Base-by-base conservation (phyloP, 1,140 invertebrate genomes). In the Antheraea pernyi region DNA sequence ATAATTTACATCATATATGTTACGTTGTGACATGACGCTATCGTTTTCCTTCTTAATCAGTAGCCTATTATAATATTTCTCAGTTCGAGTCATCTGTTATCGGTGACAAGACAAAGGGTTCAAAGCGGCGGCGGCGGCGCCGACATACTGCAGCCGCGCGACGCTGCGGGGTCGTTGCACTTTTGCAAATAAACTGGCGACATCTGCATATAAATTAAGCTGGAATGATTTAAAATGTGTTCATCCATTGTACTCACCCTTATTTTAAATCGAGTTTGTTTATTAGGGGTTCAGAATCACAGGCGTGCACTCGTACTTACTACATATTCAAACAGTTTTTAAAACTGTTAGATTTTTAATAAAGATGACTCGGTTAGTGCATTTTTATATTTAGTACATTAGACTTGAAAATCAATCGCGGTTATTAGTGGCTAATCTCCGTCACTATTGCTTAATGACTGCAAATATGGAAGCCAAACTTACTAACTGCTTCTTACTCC, bases 21-120 rank as follows among this genome's bases (percentile, higher is more conserved):
- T 42, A 42, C 39, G 5, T 53, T n/a, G 13, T 53, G 46, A 53
- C 11, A 53, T 16, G 46, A 16, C 46, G 16, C 10, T 53, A 16
- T 53, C 46, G 46, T 53, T 53, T 53, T 16, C 46, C 11, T 53
- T n/a, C 16, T 16, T 53, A 16, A 53, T 53, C 16, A 16, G 46
- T 53, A 53, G 11, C 16, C 13, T 53, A 16, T 53, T 16, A 53
- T 53, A 53, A 53, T 16, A 53, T 1, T 53, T 53, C 46, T 53
- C 46, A 53, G 46, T 53, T 53, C 46, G 46, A 53, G 10, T 53
- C 46, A n/a, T 53, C 16, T 53, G 46, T 53, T 53, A 53, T 53
- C 46, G 46, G 0, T 1, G 46, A 53, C 11, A 53, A 53, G 16
- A 53, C 46, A 53, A 53, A 53, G 46, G 46, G 16, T 53, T 16